Evolutionary conservation across 2,888 invertebrate species (phyloP), one percentile per base, ranked within the genome.

Genomic region (Phalangium opilio): DNA sequence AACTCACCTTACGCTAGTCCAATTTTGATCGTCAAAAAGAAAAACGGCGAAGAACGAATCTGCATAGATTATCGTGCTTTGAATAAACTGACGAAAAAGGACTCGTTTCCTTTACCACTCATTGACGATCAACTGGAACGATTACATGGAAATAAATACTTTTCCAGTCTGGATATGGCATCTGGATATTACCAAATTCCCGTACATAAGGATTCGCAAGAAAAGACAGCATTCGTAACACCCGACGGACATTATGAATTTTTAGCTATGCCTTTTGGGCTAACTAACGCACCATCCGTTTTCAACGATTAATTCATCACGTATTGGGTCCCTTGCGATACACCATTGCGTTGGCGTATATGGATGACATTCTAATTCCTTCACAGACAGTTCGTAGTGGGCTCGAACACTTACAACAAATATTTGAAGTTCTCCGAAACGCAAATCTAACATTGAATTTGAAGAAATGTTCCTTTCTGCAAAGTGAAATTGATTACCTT

Each of bases 141-240:
- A 35, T 10, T 47, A 18, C 12, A 33, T 8, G 34, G 35, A 12
- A 20, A 42, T 3, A 34, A 41, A 10, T 18, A 20, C 5, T 47
- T 47, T 39, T 34, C 47, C 1, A 43, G 38, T 3, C 35, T 47
- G 43, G 47, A 47, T 20, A n/a, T 47, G 3, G 43, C 47, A 2
- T 20, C 14, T 8, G 41, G 41, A 19, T 43, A 32, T 21, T 33
- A 43, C n/a, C 47, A 47, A 2, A 14, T 47, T 3, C n/a, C 14
- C n/a, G 17, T 47, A 3, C 19, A 18, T 11, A 19, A 33, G 12
- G 38, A 43, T 3, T 20, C 17, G 11, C 20, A 14, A 14, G 18
- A 39, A 3, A 41, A 40, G 14, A 45, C 40, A 4, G 40, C 45
- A 15, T 45, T 45, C 21, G 45, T 45, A 14, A 36, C 36, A 10